These are phyloP conservation scores for Sakesphorus luctuosus DNA, from an alignment of 2,113 vertebrate species.

Conservation along the genomic window DNA sequence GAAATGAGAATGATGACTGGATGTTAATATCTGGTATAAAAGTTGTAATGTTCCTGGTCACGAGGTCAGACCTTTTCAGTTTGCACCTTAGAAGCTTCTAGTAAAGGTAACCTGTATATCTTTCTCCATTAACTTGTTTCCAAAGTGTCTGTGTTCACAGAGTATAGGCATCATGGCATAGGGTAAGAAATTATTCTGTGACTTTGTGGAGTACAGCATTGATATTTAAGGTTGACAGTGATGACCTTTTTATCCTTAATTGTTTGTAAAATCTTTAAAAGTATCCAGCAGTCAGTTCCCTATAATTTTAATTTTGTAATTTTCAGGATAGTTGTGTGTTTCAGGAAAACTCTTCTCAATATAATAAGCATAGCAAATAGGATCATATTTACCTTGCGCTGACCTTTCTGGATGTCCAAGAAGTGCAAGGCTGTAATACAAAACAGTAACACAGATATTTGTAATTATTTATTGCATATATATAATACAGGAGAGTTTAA, in stretches of 20 bases:
- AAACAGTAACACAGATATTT: background rate
- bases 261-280: background rate
- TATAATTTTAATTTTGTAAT: background rate
- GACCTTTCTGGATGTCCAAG: background rate
- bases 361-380: background rate
- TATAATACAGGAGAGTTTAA: background rate
- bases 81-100: too few relatives aligned
- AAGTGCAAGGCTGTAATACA: background rate
- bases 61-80: too few relatives aligned
- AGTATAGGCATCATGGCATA: too few relatives aligned
- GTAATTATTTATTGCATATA: background rate
- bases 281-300: background rate
- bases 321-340: background rate
- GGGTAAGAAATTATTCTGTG: background rate
- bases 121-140: too few relatives aligned
- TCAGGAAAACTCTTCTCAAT: background rate
- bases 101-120: too few relatives aligned
- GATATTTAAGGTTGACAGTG: background rate
- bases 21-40: too few relatives aligned
- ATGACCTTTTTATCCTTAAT: background rate
- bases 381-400: background rate
- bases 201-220: background rate
- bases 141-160: too few relatives aligned
- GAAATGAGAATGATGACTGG: too few relatives aligned
- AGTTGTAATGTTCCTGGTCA: too few relatives aligned